Percentiles rank a stretch among this genome's conserved stretches.
Conservation (phyloP, 2,888 invertebrate genomes). For the Rotaria socialis region DNA sequence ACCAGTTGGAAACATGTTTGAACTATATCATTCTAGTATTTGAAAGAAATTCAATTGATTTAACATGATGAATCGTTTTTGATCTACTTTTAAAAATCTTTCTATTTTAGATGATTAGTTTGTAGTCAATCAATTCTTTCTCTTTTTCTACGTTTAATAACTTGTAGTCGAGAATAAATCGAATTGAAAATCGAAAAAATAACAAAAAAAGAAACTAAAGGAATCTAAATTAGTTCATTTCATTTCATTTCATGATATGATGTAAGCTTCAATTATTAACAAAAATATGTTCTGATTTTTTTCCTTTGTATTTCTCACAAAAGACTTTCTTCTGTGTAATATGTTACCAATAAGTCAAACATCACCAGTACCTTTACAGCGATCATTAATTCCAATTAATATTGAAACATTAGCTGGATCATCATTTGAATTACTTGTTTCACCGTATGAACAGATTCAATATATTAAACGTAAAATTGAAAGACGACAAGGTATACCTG, state of each 20-base stretch:
- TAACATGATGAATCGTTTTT: background rate
- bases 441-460: slow-evolving; percentile 71
- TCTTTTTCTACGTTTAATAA: background rate
- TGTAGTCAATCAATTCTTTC: background rate
- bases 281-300: background rate
- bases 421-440: slow-evolving; percentile 73
- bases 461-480: slow-evolving; percentile 76
- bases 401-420: slow-evolving; percentile 76
- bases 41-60: background rate
- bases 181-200: background rate
- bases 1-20: background rate
- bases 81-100: background rate
- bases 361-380: background rate
- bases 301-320: background rate
- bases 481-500: slow-evolving; percentile 69
- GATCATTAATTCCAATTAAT: slow-evolving; percentile 36
- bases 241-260: background rate
- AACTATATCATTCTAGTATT: background rate
- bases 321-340: background rate
- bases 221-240: background rate
- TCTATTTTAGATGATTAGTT: background rate
- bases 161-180: background rate
- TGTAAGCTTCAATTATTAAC: background rate
- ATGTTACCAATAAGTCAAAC: slow-evolving; percentile 23
- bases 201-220: too few relatives aligned